These are phyloP conservation scores for Epirrhoe alternata DNA, from an alignment of 2,888 invertebrate genomes.

Conservation along the genomic window DNA sequence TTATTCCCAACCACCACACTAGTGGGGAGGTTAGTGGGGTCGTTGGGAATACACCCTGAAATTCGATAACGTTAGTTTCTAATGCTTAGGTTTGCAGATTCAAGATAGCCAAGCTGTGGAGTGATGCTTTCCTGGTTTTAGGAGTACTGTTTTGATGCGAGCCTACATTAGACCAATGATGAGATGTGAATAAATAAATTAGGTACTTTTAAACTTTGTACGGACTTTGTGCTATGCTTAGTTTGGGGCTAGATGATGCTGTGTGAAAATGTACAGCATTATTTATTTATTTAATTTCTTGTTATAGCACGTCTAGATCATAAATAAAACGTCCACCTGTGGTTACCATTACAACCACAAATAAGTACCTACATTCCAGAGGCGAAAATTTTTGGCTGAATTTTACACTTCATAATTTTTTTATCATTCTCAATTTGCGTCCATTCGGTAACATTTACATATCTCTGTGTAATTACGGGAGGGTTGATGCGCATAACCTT, in stretches of 20 bases:
- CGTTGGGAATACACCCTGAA: not conserved
- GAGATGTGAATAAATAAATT: not conserved
- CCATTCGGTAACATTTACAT: slow-evolving; percentile 41
- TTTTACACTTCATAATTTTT: slow-evolving; percentile 32
- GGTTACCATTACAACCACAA: not conserved
- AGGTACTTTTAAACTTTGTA: too few species aligned
- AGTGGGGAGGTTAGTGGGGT: too few species aligned
- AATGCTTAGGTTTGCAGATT: slow-evolving; percentile 21
- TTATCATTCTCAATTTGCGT: slow-evolving; percentile 31
- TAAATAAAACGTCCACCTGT: not conserved
- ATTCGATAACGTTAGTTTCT: not conserved
- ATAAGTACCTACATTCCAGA: slow-evolving; percentile 9
- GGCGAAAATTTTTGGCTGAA: slow-evolving; percentile 14
- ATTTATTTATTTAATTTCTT: too few species aligned
- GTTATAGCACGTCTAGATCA: too few species aligned
- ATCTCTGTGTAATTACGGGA: slow-evolving; percentile 39
- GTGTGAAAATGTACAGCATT: too few species aligned
- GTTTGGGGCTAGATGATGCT: too few species aligned
- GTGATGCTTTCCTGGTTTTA: slow-evolving; percentile 27
- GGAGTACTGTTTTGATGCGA: slow-evolving; percentile 11
- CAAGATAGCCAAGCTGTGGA: slow-evolving; percentile 34
- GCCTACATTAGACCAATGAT: not conserved
- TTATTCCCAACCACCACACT: too few species aligned
- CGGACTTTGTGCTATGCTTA: too few species aligned
- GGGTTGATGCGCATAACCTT: slow-evolving; percentile 14